These are phyloP conservation scores for Platysternon megacephalum DNA, from an alignment of 2,113 vertebrate genomes.

Conservation along the genomic window DNA sequence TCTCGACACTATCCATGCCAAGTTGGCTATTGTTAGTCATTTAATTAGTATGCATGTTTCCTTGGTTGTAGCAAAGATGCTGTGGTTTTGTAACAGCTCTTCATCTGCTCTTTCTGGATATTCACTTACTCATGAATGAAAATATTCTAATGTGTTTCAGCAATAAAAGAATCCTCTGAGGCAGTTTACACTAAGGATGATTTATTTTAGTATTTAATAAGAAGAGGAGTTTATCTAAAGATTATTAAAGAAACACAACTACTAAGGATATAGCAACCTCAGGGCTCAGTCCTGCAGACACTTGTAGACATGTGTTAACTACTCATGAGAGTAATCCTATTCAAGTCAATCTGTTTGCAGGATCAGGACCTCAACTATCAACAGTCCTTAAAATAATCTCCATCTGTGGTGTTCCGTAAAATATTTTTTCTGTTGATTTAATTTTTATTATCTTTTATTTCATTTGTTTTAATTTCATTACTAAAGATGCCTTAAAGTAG, in stretches of 20 bases:
- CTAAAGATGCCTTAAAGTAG: constrained; percentile 12
- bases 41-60: not conserved
- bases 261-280: not conserved
- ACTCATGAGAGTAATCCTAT: not conserved
- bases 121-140: not conserved
- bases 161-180: not conserved
- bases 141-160: not conserved
- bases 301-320: not conserved
- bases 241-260: not conserved
- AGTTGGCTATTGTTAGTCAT: rapidly evolving
- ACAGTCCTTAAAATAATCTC: not conserved
- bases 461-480: not conserved
- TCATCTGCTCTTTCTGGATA: not conserved
- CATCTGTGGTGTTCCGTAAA: not conserved
- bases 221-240: not conserved
- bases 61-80: not conserved
- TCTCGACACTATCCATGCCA: not conserved
- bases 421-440: not conserved
- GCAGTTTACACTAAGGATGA: not conserved
- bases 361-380: constrained; percentile 20
- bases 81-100: not conserved
- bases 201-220: not conserved
- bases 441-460: not conserved
- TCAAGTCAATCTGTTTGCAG: constrained; percentile 1
- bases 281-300: constrained; percentile 1